These are phyloP conservation scores for Brachyopa scutellaris DNA, from an alignment of 2,888 invertebrate genomes.

Conservation along the genomic window DNA sequence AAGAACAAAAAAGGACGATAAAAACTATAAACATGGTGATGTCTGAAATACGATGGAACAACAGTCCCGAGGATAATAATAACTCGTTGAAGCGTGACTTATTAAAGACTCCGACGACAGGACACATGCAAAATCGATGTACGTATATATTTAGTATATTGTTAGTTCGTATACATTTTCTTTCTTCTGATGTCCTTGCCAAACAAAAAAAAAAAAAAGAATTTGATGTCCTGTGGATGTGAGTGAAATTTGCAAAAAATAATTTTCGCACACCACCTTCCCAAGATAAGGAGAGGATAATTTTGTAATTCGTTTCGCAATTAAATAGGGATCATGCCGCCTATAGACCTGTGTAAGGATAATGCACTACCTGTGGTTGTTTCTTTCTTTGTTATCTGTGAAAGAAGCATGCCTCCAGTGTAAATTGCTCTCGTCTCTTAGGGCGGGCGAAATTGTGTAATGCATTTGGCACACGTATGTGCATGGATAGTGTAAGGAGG, in stretches of 20 bases:
- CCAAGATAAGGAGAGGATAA: constrained; percentile 10
- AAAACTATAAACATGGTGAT: constrained; percentile 80
- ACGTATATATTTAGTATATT: constrained; percentile 76
- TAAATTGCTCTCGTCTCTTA: neutral
- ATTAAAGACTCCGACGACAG: constrained; percentile 78
- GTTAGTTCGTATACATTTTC: constrained; percentile 1
- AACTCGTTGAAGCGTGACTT: constrained; percentile 81
- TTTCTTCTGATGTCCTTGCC: constrained; percentile 24
- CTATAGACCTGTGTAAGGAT: constrained; percentile 14
- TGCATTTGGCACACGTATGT: constrained; percentile 24
- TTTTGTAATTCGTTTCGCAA: constrained; percentile 64
- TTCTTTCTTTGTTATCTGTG: neutral
- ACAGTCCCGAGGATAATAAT: constrained; percentile 81
- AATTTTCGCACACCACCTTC: constrained; percentile 59
- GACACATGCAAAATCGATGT: constrained; percentile 81
- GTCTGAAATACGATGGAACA: constrained; percentile 82
- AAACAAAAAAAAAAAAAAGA: neutral
- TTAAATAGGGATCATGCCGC: constrained; percentile 62
- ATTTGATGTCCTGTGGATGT: constrained; percentile 1
- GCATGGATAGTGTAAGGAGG: neutral
- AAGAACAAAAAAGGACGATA: constrained; percentile 36
- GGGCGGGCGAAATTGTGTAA: constrained; percentile 19
- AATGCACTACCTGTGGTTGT: constrained; percentile 57
- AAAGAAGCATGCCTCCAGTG: constrained; percentile 12
- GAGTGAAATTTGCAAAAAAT: constrained; percentile 21